These are phyloP conservation scores for Diacarnus erythraeanus DNA, from an alignment of 37 sponge, comb jelly and placozoan genomes.

Conservation along the genomic window DNA sequence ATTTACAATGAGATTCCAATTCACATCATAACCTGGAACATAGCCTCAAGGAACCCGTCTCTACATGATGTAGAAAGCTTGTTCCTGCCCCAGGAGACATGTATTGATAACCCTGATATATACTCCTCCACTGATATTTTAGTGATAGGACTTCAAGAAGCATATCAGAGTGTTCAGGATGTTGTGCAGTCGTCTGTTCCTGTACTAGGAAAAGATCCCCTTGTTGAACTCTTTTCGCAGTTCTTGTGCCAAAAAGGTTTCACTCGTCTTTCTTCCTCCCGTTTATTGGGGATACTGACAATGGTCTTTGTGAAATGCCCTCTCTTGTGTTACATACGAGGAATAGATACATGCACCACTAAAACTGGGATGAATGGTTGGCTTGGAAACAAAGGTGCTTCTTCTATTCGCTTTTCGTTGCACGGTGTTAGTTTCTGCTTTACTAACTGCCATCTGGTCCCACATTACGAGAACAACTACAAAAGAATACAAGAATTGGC, in stretches of 20 bases:
- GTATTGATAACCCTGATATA: slow-evolving; percentile 12
- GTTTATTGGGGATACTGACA: slow-evolving; percentile 60
- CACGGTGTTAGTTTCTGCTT: slow-evolving; percentile 63
- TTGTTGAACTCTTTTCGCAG: slow-evolving; percentile 39
- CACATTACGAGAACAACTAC: slow-evolving; percentile 64
- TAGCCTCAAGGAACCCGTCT: slow-evolving; percentile 27
- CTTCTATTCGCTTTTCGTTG: slow-evolving; percentile 53
- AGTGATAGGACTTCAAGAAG: slow-evolving; percentile 74
- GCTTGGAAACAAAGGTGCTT: slow-evolving; percentile 82
- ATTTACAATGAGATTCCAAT: slow-evolving; percentile 33
- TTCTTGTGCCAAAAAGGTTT: slow-evolving; percentile 56
- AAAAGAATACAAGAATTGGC: slow-evolving; percentile 54
- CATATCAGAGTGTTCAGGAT: slow-evolving; percentile 50
- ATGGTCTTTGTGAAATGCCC: slow-evolving; percentile 78
- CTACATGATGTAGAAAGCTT: slow-evolving; percentile 42
- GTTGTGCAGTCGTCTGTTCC: slow-evolving; percentile 57
- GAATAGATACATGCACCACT: slow-evolving; percentile 31
- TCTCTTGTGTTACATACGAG: slow-evolving; percentile 68
- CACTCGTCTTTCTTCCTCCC: slow-evolving; percentile 24
- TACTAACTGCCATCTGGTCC: slow-evolving; percentile 75
- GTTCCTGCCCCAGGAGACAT: slow-evolving; percentile 54
- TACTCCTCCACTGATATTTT: slow-evolving; percentile 44
- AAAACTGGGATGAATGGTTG: slow-evolving; percentile 77
- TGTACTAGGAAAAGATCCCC: slow-evolving; percentile 54
- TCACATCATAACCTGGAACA: slow-evolving; percentile 74